Conservation (phyloP, 2,797 vertebrate species). For the Odontamblyopus lacepedii region DNA sequence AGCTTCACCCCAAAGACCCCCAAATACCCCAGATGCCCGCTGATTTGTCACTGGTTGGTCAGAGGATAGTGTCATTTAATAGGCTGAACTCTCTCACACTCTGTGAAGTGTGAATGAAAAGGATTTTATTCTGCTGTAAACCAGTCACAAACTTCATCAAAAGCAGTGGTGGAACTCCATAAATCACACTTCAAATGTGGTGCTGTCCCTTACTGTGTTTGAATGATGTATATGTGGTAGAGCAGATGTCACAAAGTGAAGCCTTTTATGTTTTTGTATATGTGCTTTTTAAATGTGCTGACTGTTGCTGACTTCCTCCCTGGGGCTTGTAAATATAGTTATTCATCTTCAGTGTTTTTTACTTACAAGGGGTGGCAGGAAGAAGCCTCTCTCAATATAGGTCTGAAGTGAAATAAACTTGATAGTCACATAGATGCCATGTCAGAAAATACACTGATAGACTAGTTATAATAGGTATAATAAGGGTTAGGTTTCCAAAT, state of each 20-base stretch:
- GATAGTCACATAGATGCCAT: too few species aligned
- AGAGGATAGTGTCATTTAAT: slow-evolving; percentile 37
- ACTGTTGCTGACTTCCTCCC: not conserved
- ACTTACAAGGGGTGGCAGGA: not conserved
- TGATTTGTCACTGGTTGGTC: slow-evolving; percentile 33
- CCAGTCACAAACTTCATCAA: slow-evolving; percentile 62
- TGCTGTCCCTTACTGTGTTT: slow-evolving; percentile 27
- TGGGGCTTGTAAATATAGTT: not conserved
- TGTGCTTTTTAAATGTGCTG: not conserved
- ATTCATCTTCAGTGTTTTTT: not conserved
- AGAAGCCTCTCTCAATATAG: not conserved
- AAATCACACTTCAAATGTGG: slow-evolving; percentile 69
- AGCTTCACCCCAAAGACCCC: slow-evolving; percentile 6
- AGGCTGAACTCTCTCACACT: slow-evolving; percentile 10
- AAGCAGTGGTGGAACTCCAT: slow-evolving; percentile 48
- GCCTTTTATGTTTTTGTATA: slow-evolving; percentile 17
- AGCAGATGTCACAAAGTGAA: slow-evolving; percentile 34
- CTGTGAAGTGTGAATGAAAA: slow-evolving; percentile 52
- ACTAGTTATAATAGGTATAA: too few species aligned
- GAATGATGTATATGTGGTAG: slow-evolving; percentile 50
- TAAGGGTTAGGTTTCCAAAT: too few species aligned
- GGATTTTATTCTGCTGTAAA: slow-evolving; percentile 52
- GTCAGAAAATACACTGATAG: too few species aligned
- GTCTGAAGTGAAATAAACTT: too few species aligned
- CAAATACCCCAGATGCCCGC: not conserved